Evolutionary conservation across 2,113 vertebrate species (phyloP).

Genomic region (Ochotona princeps): DNA sequence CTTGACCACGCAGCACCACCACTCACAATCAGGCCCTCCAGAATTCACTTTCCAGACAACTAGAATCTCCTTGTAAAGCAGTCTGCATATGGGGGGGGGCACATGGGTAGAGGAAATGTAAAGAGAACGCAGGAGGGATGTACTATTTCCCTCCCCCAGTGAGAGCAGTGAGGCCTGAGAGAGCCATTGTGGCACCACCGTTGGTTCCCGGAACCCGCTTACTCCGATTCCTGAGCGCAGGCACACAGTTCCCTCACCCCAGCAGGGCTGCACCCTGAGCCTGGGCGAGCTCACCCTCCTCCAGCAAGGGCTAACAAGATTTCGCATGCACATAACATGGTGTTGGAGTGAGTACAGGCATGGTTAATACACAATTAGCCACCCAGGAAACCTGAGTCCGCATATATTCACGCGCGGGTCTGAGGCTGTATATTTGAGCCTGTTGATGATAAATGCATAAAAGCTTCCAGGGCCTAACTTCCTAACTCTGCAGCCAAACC

Average conservation of each 20-base stretch:
- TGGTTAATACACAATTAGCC: conserved; percentile 65
- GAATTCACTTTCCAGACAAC: conserved; percentile 52
- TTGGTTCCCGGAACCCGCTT: conserved; percentile 45
- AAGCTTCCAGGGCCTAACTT: conserved; percentile 58
- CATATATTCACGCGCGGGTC: background rate
- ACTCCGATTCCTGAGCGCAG: conserved; percentile 5
- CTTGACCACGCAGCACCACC: background rate
- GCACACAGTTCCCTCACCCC: background rate
- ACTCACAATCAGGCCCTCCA: background rate
- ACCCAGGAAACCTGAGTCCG: conserved; percentile 54
- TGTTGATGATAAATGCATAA: conserved; percentile 39
- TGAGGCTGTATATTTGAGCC: conserved; percentile 55
- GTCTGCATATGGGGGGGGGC: background rate
- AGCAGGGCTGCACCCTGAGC: background rate
- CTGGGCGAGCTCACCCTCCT: background rate
- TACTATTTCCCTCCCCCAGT: background rate
- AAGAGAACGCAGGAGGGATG: conserved; percentile 32
- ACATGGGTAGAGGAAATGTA: background rate
- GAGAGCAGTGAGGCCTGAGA: conserved; percentile 44
- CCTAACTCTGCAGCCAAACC: conserved; percentile 62
- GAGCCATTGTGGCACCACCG: conserved; percentile 33
- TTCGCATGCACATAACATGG: conserved; percentile 67
- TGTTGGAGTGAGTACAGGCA: conserved; percentile 62
- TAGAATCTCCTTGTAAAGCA: background rate
- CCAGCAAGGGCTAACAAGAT: conserved; percentile 65